phyloP scores from a whole-genome alignment of 1,140 invertebrate genomes.

The Drosophila lini region DNA sequence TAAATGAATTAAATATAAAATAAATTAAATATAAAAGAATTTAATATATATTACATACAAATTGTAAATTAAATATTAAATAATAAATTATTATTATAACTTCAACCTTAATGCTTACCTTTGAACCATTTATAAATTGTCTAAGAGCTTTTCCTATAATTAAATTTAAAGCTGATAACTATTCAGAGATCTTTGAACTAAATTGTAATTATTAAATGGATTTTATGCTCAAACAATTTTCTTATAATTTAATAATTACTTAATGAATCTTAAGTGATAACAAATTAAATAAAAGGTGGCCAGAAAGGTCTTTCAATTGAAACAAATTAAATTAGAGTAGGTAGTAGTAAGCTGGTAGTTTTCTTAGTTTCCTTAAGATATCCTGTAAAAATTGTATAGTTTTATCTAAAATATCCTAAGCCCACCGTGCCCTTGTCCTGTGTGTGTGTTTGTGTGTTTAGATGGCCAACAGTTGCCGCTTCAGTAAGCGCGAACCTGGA shows the following conservation, averaged over 20 bases:
- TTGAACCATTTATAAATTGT: not conserved
- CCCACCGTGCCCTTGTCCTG: slow-evolving; percentile 19
- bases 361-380: too few species aligned
- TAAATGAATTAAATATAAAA: not conserved
- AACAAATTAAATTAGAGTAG: not conserved
- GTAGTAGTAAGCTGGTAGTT: too few species aligned
- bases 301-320: not conserved
- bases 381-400: not conserved
- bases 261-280: not conserved
- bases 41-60: not conserved
- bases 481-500: slow-evolving; percentile 67
- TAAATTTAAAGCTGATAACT: not conserved
- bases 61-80: not conserved
- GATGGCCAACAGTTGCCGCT: slow-evolving; percentile 65
- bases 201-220: not conserved
- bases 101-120: not conserved
- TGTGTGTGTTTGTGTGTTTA: slow-evolving; percentile 13
- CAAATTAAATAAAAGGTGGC: not conserved
- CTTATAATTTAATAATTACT: not conserved
- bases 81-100: not conserved
- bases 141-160: not conserved
- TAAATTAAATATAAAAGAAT: not conserved
- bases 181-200: not conserved
- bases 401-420: not conserved
- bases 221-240: not conserved